phyloP scores from a whole-genome alignment of 2,113 vertebrate species.

The Barbus barbus region DNA sequence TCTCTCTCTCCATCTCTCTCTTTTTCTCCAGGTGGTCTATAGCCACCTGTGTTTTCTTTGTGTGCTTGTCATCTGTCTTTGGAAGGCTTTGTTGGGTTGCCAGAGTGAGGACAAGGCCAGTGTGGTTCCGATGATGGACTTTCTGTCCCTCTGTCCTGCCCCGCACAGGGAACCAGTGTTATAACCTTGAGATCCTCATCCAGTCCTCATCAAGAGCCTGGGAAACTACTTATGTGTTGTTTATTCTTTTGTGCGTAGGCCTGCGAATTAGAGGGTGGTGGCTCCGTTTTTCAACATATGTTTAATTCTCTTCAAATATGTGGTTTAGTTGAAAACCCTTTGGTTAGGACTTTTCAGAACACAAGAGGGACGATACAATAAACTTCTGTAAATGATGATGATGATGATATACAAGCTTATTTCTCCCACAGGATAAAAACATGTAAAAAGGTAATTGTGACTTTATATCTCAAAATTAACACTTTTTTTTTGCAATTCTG shows the following conservation, averaged over 20 bases:
- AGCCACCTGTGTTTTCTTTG: conserved; percentile 76
- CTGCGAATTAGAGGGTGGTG: conserved; percentile 10
- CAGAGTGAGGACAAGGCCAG: conserved; percentile 68
- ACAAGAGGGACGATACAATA: not conserved
- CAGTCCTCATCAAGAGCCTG: conserved; percentile 13
- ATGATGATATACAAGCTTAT: not conserved
- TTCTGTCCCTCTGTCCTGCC: conserved; percentile 61
- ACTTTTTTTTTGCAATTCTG: no score
- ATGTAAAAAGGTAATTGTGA: no score
- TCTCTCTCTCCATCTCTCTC: conserved; percentile 42
- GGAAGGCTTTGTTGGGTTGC: conserved; percentile 70
- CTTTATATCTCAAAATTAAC: no score
- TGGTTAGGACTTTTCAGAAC: not conserved
- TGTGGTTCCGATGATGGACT: conserved; percentile 69
- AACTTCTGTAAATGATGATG: conserved; percentile 6
- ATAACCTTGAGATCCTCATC: not conserved
- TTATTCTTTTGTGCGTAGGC: conserved; percentile 17
- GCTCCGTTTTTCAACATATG: not conserved
- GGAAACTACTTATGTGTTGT: conserved; percentile 26
- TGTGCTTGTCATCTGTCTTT: conserved; percentile 74
- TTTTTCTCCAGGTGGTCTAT: conserved; percentile 71
- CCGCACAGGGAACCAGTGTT: conserved; percentile 54
- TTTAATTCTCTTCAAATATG: conserved; percentile 19
- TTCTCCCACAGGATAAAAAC: no score
- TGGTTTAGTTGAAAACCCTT: not conserved